Conservation (phyloP, 2,797 vertebrate species). For the Sebastes glaucus region DNA sequence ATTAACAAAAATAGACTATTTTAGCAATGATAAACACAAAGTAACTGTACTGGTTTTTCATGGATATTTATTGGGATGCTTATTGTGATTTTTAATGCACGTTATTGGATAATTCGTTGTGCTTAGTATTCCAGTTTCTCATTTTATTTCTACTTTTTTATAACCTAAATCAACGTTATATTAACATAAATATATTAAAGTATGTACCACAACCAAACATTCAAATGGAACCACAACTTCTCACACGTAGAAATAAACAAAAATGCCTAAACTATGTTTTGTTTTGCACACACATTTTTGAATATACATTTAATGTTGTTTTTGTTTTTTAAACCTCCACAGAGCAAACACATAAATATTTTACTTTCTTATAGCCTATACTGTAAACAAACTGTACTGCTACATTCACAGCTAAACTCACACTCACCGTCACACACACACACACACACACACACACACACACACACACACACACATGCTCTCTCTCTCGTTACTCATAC, state of each 20-base stretch:
- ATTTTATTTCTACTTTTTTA: background rate
- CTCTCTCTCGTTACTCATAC: too few species aligned
- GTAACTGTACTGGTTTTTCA: background rate
- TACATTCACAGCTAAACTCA: too few species aligned
- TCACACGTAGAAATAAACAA: background rate
- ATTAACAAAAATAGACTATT: background rate
- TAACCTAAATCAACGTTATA: background rate
- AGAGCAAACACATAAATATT: background rate
- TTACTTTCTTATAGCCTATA: too few species aligned
- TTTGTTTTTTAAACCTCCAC: background rate
- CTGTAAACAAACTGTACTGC: too few species aligned
- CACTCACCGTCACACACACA: too few species aligned
- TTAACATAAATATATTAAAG: background rate
- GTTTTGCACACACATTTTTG: background rate
- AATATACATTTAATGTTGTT: background rate
- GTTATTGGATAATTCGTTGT: background rate
- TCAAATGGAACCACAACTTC: background rate
- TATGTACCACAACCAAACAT: background rate
- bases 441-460: too few species aligned
- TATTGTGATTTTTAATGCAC: background rate
- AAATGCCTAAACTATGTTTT: background rate
- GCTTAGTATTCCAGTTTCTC: background rate
- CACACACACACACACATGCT: too few species aligned
- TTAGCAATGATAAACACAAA: background rate
- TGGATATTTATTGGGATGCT: background rate